These are phyloP conservation scores for Chiloscyllium plagiosum DNA, from an alignment of 2,113 vertebrate species.

Conservation along the genomic window DNA sequence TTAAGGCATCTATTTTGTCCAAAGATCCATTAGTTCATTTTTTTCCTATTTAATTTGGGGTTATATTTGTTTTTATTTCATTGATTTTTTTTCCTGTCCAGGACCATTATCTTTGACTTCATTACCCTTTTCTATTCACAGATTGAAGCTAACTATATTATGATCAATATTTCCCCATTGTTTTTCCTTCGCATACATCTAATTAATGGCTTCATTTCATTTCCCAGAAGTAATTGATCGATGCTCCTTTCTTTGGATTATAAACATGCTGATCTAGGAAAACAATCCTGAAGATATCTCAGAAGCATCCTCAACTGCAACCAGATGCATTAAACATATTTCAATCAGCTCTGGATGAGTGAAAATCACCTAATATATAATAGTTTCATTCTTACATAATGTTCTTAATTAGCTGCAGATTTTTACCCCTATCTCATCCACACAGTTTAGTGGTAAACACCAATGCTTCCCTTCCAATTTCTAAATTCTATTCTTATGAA, in stretches of 20 bases:
- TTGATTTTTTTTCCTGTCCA: neutral
- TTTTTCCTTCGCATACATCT: neutral
- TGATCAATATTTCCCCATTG: neutral
- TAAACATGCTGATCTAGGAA: neutral
- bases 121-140: constrained; percentile 3
- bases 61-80: neutral
- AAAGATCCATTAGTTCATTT: neutral
- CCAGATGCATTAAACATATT: neutral
- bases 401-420: neutral
- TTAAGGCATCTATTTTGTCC: neutral
- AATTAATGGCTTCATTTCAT: neutral
- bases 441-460: neutral
- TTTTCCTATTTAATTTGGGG: neutral
- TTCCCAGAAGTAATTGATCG: neutral
- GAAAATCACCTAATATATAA: neutral
- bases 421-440: neutral
- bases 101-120: neutral
- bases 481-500: neutral
- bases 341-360: neutral
- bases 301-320: neutral
- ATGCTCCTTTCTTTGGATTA: neutral
- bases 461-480: neutral
- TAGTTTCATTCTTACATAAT: neutral
- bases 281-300: neutral
- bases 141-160: neutral